Conservation (phyloP, 2,797 vertebrate genomes). For the Xyrichtys novacula region DNA sequence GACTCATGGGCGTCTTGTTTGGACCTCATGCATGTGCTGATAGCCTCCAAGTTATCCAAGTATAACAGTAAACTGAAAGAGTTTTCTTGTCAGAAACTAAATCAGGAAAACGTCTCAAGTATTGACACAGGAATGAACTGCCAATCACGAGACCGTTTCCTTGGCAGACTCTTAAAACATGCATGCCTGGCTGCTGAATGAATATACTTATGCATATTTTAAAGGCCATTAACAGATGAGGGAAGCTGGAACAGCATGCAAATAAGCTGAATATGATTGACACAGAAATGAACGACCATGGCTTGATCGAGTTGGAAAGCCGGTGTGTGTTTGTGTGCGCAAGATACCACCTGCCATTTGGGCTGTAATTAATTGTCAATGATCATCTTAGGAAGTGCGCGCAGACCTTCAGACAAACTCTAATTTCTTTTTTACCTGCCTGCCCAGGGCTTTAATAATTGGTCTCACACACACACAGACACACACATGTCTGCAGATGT, state of each 20-base stretch:
- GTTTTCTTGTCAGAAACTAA: not conserved
- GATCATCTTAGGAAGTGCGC: slow-evolving; percentile 51
- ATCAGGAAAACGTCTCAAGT: not conserved
- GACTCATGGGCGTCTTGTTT: too few relatives aligned
- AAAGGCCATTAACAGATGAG: not conserved
- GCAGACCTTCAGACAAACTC: slow-evolving; percentile 47
- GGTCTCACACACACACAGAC: slow-evolving; percentile 23
- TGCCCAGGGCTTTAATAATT: slow-evolving; percentile 43
- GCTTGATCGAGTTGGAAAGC: not conserved
- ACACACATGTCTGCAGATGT: slow-evolving; percentile 5
- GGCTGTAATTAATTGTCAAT: slow-evolving; percentile 53
- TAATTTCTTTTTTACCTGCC: slow-evolving; percentile 40
- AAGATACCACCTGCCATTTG: slow-evolving; percentile 35
- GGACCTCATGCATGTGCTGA: too few relatives aligned
- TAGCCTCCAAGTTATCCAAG: too few relatives aligned
- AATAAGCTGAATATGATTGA: slow-evolving; percentile 4
- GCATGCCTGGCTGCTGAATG: not conserved
- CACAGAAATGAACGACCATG: not conserved
- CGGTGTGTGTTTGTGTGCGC: slow-evolving; percentile 9
- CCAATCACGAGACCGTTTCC: not conserved
- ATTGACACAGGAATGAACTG: not conserved
- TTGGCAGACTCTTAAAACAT: not conserved
- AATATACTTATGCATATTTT: not conserved
- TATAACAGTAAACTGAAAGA: too few relatives aligned
- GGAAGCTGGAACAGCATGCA: not conserved